Evolutionary conservation across 1,140 invertebrate species (phyloP).

Genomic region (Aporrectodea caliginosa): DNA sequence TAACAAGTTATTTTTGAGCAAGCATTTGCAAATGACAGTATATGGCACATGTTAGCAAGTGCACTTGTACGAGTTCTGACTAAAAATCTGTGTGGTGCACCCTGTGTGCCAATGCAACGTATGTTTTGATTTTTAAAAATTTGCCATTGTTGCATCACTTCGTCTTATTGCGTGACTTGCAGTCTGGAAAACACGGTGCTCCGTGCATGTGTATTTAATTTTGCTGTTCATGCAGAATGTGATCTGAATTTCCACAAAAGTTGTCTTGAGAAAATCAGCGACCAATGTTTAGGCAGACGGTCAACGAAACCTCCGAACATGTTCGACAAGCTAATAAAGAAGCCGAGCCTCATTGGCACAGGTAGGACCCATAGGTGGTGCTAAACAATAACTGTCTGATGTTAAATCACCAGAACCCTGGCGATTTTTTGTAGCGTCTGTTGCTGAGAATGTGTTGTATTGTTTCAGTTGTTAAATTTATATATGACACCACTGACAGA

Average conservation of each 20-base stretch:
- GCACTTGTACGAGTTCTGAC: background rate
- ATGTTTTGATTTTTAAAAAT: background rate
- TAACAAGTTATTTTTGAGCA: too few relatives aligned
- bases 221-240: background rate
- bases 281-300: background rate
- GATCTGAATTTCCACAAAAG: background rate
- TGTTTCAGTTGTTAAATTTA: background rate
- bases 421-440: background rate
- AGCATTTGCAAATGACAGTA: too few relatives aligned
- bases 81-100: background rate
- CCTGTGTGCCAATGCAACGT: background rate
- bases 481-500: background rate
- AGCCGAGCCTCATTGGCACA: background rate
- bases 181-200: too few relatives aligned
- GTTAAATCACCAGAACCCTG: background rate
- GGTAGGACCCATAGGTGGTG: background rate
- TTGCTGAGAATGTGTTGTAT: background rate
- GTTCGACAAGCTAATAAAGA: background rate
- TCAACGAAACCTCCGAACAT: background rate
- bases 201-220: background rate
- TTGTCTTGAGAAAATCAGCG: background rate
- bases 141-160: too few relatives aligned
- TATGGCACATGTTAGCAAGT: background rate
- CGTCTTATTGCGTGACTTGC: too few relatives aligned
- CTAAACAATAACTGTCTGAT: background rate